A percentile compares a stretch with the other conserved stretches of the same genome.
Conservation (phyloP, 2,113 vertebrate species). For the Albula goreensis region DNA sequence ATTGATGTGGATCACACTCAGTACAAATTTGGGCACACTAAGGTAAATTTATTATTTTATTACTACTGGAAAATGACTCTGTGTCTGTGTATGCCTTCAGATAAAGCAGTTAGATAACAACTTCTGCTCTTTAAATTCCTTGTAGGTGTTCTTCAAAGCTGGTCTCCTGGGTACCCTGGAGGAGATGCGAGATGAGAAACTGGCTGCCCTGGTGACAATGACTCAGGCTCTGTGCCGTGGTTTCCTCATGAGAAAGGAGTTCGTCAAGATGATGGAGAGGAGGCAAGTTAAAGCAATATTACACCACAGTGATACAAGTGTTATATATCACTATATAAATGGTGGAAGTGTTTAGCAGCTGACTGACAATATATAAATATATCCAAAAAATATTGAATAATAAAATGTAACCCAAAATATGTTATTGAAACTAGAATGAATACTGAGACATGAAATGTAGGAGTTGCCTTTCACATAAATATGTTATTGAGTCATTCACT, state of each 20-base stretch:
- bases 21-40: constrained; percentile 89
- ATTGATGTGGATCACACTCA: constrained; percentile 83
- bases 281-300: constrained; percentile 60
- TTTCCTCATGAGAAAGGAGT: constrained; percentile 78
- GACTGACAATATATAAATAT: no score
- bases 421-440: no score
- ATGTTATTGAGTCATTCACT: no score
- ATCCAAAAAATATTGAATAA: no score
- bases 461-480: no score
- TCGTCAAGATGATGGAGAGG: constrained; percentile 86
- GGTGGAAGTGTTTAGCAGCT: no score
- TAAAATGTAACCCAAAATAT: no score
- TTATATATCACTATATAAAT: no score
- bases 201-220: constrained; percentile 86
- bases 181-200: constrained; percentile 93
- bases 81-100: background rate
- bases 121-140: background rate
- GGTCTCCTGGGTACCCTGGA: constrained; percentile 86
- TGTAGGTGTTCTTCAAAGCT: constrained; percentile 94
- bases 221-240: constrained; percentile 88
- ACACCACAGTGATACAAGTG: background rate
- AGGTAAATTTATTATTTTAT: constrained; percentile 62
- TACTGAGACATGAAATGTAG: no score
- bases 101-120: background rate
- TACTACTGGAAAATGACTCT: background rate